phyloP scores from a whole-genome alignment of 2,888 invertebrate species.

The Cremastinae sp. region DNA sequence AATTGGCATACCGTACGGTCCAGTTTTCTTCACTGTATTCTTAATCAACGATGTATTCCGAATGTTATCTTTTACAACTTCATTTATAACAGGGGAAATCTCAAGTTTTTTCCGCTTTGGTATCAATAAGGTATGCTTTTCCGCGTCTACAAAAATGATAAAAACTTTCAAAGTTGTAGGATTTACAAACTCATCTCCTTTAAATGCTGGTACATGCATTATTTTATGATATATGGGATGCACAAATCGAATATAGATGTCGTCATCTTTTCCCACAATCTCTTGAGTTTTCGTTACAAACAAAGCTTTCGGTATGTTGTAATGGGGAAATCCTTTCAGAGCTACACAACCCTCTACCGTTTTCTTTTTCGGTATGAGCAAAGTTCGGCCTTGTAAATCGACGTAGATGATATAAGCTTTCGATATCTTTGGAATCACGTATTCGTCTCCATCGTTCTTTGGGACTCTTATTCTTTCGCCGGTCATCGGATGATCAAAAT shows the following conservation, averaged over 20 bases:
- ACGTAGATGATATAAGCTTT: conserved; percentile 28
- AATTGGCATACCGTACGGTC: no score
- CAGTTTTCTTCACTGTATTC: no score
- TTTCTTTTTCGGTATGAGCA: background rate
- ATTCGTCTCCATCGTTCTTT: conserved; percentile 16
- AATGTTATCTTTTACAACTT: no score
- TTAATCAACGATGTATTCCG: no score
- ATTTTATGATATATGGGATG: conserved; percentile 20
- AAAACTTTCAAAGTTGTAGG: background rate
- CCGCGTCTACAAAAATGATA: conserved; percentile 26
- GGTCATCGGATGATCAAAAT: conserved; percentile 34
- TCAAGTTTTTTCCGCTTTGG: no score
- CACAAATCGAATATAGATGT: conserved; percentile 22
- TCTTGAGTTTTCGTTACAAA: background rate
- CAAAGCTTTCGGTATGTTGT: conserved; percentile 17
- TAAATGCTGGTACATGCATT: conserved; percentile 8
- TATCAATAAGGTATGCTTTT: conserved; percentile 16
- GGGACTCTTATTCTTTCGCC: conserved; percentile 15
- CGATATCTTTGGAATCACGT: background rate
- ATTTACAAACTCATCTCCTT: conserved; percentile 39
- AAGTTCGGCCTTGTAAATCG: conserved; percentile 29
- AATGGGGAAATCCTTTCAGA: conserved; percentile 8
- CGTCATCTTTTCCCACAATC: conserved; percentile 2
- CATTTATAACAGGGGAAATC: no score
- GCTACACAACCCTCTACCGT: conserved; percentile 6